Percentiles rank a stretch among this genome's conserved stretches.
phyloP scores from a whole-genome alignment of 2,888 invertebrate genomes.

The Nymphalis c-album region DNA sequence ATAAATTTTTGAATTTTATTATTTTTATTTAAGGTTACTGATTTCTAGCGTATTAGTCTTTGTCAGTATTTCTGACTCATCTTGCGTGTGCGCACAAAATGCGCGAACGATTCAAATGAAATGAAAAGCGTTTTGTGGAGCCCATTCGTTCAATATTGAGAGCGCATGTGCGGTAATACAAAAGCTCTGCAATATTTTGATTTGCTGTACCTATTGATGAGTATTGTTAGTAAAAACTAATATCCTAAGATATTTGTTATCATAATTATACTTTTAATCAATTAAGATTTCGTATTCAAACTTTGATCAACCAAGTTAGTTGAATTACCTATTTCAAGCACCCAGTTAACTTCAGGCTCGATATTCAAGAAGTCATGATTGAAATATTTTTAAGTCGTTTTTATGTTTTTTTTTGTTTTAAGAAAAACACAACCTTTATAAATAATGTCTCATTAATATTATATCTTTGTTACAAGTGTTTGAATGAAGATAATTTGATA shows the following conservation, averaged over 20 bases:
- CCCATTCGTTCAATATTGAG: slow-evolving; percentile 59
- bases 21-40: neutral
- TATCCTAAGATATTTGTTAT: neutral
- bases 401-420: no score
- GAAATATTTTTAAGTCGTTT: no score
- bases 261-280: neutral
- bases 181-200: slow-evolving; percentile 67
- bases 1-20: no score
- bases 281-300: neutral
- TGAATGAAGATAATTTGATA: no score
- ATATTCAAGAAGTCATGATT: no score
- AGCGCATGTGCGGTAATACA: slow-evolving; percentile 70
- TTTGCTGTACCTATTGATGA: slow-evolving; percentile 66
- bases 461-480: no score
- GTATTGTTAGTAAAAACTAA: slow-evolving; percentile 43
- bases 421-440: no score
- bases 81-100: slow-evolving; percentile 55
- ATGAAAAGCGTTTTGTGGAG: slow-evolving; percentile 79
- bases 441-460: no score
- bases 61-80: slow-evolving; percentile 52
- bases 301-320: neutral
- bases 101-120: slow-evolving; percentile 68
- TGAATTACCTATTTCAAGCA: no score
- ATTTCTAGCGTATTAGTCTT: slow-evolving; percentile 34
- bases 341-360: no score